A percentile compares a stretch with the other conserved stretches of the same genome.
Conservation (phyloP, 2,797 vertebrate species). For the Dromococcyx pavoninus region DNA sequence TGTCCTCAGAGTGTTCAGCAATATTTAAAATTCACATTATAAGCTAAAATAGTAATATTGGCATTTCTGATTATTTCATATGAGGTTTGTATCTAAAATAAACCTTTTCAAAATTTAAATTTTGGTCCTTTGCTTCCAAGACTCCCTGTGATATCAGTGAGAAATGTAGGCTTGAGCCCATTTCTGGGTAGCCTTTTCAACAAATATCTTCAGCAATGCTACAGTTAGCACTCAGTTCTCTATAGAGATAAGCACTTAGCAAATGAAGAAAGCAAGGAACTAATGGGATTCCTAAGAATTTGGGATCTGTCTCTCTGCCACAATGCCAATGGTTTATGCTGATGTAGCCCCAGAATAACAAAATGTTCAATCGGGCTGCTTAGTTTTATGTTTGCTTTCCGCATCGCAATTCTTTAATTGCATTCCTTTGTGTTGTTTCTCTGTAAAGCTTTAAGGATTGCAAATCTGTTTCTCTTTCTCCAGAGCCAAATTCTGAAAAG, state of each 20-base stretch:
- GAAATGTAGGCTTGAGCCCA: constrained; percentile 12
- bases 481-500: neutral
- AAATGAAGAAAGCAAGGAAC: constrained; percentile 29
- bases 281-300: constrained; percentile 35
- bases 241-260: constrained; percentile 9
- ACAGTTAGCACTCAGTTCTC: constrained; percentile 22
- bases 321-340: neutral
- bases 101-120: neutral
- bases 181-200: constrained; percentile 30
- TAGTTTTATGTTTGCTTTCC: neutral
- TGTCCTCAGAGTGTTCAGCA: neutral
- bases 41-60: neutral
- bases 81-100: neutral
- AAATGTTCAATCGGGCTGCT: neutral
- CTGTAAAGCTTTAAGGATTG: neutral
- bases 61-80: neutral
- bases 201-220: constrained; percentile 18
- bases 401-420: neutral
- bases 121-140: neutral
- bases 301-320: neutral
- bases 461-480: neutral
- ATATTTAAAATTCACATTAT: neutral
- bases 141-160: neutral
- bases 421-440: neutral
- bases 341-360: neutral